Percentiles rank a stretch among this genome's conserved stretches.
phyloP scores from a whole-genome alignment of 2,888 invertebrate species.

The Lasioglossum figueresi region DNA sequence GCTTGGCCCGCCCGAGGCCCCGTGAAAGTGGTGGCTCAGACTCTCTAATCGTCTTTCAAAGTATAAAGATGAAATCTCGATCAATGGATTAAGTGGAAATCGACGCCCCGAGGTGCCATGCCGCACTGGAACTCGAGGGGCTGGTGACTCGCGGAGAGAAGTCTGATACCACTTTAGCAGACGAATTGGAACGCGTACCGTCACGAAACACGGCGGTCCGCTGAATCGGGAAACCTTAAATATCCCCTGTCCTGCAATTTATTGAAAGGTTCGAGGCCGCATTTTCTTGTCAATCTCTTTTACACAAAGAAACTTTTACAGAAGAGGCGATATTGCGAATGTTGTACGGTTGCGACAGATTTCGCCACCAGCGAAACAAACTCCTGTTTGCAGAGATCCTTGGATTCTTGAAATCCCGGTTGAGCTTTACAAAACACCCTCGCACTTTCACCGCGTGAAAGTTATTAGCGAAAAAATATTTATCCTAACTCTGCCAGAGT shows the following conservation, averaged over 20 bases:
- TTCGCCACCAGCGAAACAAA: too few relatives aligned
- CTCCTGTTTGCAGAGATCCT: too few relatives aligned
- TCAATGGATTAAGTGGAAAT: constrained; percentile 65
- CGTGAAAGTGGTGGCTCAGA: constrained; percentile 45
- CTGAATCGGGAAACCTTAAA: neutral
- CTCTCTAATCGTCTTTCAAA: constrained; percentile 66
- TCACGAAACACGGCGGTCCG: neutral
- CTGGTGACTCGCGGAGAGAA: constrained; percentile 16
- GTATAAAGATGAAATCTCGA: constrained; percentile 62
- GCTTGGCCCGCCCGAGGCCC: constrained; percentile 31
- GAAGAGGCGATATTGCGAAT: too few relatives aligned
- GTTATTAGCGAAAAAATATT: too few relatives aligned
- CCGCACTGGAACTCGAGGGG: neutral
- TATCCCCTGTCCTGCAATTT: neutral
- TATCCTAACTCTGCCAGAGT: too few relatives aligned
- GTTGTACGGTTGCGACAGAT: too few relatives aligned
- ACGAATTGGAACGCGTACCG: neutral
- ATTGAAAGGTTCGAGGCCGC: neutral
- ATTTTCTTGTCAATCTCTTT: neutral
- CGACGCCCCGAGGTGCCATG: constrained; percentile 36
- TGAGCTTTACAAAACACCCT: too few relatives aligned
- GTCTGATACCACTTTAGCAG: neutral
- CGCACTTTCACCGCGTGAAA: too few relatives aligned
- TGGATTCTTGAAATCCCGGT: too few relatives aligned
- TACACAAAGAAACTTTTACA: too few relatives aligned